Conservation (phyloP, 2,113 vertebrate species). For the Chelonoidis abingdonii region DNA sequence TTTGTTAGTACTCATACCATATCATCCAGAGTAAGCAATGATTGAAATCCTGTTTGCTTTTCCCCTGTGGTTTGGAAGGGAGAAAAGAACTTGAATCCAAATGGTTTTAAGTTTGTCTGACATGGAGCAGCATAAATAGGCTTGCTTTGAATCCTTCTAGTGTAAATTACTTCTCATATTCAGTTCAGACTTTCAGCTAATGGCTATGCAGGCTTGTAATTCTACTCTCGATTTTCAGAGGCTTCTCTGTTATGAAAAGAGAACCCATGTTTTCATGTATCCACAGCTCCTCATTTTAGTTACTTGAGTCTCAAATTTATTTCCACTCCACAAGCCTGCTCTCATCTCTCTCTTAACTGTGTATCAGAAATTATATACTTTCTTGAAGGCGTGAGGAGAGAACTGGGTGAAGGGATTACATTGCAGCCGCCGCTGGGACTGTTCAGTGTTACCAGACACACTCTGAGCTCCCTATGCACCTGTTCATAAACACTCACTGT, state of each 20-base stretch:
- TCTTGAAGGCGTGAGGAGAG: background rate
- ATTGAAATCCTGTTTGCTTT: constrained; percentile 71
- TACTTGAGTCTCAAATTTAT: background rate
- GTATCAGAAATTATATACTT: background rate
- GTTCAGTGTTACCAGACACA: rapidly evolving
- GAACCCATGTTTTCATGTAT: background rate
- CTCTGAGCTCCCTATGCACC: background rate
- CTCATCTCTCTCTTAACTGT: background rate
- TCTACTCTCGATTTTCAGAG: background rate
- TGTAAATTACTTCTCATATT: constrained; percentile 65
- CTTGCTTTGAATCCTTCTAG: constrained; percentile 70
- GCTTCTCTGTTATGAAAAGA: background rate
- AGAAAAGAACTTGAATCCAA: constrained; percentile 57
- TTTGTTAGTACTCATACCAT: background rate
- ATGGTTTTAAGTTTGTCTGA: constrained; percentile 56
- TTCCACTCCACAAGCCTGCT: too few relatives aligned
- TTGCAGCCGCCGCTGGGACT: rapidly evolving
- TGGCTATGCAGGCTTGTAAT: background rate
- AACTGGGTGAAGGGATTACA: rapidly evolving
- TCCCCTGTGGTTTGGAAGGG: constrained; percentile 67
- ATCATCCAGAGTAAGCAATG: constrained; percentile 38
- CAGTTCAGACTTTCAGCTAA: constrained; percentile 33
- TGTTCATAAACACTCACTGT: background rate
- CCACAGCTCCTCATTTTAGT: rapidly evolving
- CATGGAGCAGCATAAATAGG: constrained; percentile 65